Conservation (phyloP, 2,797 vertebrate genomes). For the Carduelis carduelis region DNA sequence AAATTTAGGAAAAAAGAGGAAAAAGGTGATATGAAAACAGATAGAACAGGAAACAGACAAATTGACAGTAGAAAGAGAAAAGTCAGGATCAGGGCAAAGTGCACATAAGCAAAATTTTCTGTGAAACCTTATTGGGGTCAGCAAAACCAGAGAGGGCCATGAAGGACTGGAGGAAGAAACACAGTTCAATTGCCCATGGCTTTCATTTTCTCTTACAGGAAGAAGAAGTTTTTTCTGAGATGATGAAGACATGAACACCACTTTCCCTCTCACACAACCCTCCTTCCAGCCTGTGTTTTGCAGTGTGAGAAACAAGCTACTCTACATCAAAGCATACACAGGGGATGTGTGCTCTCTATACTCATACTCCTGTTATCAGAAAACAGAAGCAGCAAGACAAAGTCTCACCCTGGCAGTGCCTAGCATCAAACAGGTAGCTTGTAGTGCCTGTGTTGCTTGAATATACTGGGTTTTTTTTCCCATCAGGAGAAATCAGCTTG, state of each 20-base stretch:
- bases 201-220: neutral
- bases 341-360: neutral
- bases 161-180: neutral
- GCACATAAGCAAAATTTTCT: neutral
- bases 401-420: neutral
- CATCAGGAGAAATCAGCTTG: neutral
- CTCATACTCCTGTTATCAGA: neutral
- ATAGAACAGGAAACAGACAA: neutral
- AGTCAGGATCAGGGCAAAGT: neutral
- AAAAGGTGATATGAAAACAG: neutral
- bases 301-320: neutral
- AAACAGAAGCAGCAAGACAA: neutral
- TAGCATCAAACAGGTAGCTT: neutral
- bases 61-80: neutral
- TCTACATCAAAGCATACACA: neutral
- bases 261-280: neutral
- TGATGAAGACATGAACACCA: neutral
- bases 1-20: constrained; percentile 1
- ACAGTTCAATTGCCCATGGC: neutral
- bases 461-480: neutral
- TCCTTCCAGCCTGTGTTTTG: neutral
- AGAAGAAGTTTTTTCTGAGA: neutral
- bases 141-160: neutral
- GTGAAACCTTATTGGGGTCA: neutral
- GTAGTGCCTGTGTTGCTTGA: neutral